Conservation (phyloP, 1,140 invertebrate genomes). For the Procambarus clarkii region DNA sequence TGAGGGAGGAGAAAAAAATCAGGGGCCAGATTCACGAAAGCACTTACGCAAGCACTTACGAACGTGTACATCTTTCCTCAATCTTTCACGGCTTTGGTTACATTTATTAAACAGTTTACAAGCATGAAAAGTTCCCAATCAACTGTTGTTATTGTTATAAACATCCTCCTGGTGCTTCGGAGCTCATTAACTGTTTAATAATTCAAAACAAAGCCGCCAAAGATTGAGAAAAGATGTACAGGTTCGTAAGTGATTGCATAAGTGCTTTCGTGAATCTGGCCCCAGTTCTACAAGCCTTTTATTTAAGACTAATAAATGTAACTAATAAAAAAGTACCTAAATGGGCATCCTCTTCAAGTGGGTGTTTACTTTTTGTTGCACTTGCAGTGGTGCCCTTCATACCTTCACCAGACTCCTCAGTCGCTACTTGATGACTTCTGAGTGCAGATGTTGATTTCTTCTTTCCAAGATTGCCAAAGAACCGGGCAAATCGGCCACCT, state of each 20-base stretch:
- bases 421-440: not conserved
- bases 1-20: not conserved
- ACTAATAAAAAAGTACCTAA: not conserved
- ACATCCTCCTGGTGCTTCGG: not conserved
- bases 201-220: not conserved
- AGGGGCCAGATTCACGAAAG: no score
- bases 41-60: not conserved
- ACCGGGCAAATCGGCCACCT: constrained; percentile 30
- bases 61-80: no score
- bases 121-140: no score
- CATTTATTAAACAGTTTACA: no score
- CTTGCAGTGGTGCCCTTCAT: not conserved
- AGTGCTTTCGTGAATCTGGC: not conserved
- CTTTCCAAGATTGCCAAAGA: constrained; percentile 8
- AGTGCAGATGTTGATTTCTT: constrained; percentile 8
- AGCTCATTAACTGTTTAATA: not conserved
- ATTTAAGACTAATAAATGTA: not conserved
- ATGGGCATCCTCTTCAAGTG: constrained; percentile 1
- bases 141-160: not conserved
- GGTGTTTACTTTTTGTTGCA: not conserved
- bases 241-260: not conserved
- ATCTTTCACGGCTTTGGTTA: no score
- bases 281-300: not conserved
- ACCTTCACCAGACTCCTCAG: not conserved
- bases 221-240: not conserved